Evolutionary conservation across 2,113 vertebrate genomes (phyloP).

Genomic region (Barnardius zonarius): DNA sequence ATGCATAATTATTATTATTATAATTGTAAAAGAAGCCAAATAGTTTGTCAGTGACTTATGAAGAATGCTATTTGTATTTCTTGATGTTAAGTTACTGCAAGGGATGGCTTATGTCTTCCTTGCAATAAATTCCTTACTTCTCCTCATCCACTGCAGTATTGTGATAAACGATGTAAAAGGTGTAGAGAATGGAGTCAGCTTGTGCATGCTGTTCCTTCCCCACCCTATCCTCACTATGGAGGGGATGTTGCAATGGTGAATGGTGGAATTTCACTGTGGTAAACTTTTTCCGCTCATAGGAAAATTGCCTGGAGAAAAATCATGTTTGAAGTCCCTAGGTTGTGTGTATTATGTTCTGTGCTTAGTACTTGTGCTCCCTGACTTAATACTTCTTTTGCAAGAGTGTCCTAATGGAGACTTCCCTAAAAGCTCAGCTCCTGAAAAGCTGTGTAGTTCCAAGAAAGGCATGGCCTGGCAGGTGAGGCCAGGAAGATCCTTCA

Average conservation of each 20-base stretch:
- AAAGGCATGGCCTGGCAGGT: fast-evolving
- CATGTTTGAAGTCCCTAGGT: background rate
- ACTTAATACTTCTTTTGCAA: background rate
- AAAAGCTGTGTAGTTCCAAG: background rate
- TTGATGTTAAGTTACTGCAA: background rate
- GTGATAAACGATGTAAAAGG: background rate
- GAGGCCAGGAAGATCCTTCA: background rate
- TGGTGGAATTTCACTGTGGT: background rate
- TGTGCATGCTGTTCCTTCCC: background rate
- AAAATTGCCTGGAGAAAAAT: background rate
- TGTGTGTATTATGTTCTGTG: background rate
- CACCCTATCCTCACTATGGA: background rate
- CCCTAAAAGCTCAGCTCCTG: background rate
- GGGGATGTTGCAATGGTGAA: background rate
- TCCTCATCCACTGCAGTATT: background rate
- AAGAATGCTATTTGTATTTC: background rate
- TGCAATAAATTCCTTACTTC: background rate
- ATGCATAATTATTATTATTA: background rate
- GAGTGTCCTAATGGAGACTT: background rate
- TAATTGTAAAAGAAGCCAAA: background rate
- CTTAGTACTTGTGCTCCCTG: background rate
- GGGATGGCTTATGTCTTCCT: background rate
- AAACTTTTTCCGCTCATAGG: background rate
- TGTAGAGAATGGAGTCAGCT: background rate
- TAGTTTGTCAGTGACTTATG: background rate